Base-by-base conservation (phyloP, 2,888 invertebrate species). In the Quadroppia sp. region DNA sequence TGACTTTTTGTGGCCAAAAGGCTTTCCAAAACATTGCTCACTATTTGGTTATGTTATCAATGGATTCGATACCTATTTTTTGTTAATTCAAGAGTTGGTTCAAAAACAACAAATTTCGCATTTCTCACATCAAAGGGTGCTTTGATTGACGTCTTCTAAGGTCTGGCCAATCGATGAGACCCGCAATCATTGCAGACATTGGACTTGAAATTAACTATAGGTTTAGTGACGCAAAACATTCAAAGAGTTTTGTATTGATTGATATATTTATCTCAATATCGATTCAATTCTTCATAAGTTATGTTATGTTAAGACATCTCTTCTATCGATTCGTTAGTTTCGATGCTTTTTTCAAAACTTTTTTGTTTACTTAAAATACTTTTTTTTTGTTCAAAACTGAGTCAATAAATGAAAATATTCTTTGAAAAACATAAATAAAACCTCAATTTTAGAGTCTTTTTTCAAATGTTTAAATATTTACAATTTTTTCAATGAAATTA, bases 141-240 rank as follows among this genome's bases (percentile, higher is more conserved):
- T 20, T 4, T 71, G 23, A 42, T 45, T 56, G 70, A 32, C 64
- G 45, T 71, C 73, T 73, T 73, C 71, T 25, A 67, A 30, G 53
- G 1, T 42, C 40, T 25, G 25, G 23, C 28, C 2, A 1, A 70
- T 75, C 30, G 20, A 69, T 48, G 13, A 23, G 25, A 53, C n/a
- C 25, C 23, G 53, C 53, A 23, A 53, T 20, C 11, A 9, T 45
- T 15, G 45, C 17, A 53, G n/a, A 25, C 13, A 23, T 53, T 25
- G 23, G 11, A 9, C 53, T 20, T 50, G 17, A 6, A 20, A 2
- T 50, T 50, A 53, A 53, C 53, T 53, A 53, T 53, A 25, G 53
- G 53, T 23, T 7, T 30, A 25, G 20, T 48, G 17, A 48, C 40
- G 23, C 28, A 71, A 32, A 56, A 45, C 42, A n/a, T 4, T 32